Base-by-base conservation (phyloP, 2,888 invertebrate species). In the Apeira syringaria region DNA sequence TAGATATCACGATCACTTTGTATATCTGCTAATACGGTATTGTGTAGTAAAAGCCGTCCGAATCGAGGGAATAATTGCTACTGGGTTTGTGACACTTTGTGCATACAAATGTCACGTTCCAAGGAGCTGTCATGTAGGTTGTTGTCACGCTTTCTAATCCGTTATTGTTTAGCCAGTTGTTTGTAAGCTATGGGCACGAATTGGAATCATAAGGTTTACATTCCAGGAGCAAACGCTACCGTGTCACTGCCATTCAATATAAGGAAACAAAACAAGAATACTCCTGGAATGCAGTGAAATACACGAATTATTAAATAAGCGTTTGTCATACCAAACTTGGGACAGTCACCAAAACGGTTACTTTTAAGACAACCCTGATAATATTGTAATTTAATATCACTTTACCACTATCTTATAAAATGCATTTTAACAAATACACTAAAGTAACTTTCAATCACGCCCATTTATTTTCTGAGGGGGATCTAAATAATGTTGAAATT, bases 51-150 rank as follows among this genome's bases (percentile, higher is more conserved):
- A 25, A 17, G 13, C 24, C 24, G 26, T 22, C 24, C 20, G 28
- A 38, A 18, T 28, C 32, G 27, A 22, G 11, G 6, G 13, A 1
- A 1, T 13, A 13, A 7, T n/a, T n/a, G 29, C 9, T 8, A 11
- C 27, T 17, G 1, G 7, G 7, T 22, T 22, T 22, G 44, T 33
- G 36, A 43, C 33, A 44, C 44, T 45, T n/a, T n/a, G 45, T 39
- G 39, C 45, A 27, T 38, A 38, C 44, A 33, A 26, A 30, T 36
- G 30, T 18, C 17, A 22, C 39, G 39, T 39, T 35, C 22, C 30
- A 27, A 20, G 17, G 12, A 24, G 26, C 7, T 15, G 33, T 13
- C 28, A 8, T 26, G 30, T 34, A 22, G 35, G 34, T 30, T 39
- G 30, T 8, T 11, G 20, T 45, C 8, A 27, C 35, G 31, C 39